These are phyloP conservation scores for Rhodophaea formosa DNA, from an alignment of 2,888 invertebrate genomes.

Conservation along the genomic window DNA sequence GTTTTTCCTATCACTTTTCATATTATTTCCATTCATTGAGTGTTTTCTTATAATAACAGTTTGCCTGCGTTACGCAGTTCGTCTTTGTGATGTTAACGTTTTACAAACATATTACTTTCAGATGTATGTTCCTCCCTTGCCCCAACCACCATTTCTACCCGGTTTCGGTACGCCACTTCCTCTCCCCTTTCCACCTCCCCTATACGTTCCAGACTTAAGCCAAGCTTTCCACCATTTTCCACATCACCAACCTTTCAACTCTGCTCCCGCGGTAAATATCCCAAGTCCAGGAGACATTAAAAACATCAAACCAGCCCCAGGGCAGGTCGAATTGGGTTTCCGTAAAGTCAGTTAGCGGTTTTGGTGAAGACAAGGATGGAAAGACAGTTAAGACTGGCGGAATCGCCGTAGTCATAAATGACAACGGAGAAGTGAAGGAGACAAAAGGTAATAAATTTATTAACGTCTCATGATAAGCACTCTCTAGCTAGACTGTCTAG, in stretches of 20 bases:
- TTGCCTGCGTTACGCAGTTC: constrained; percentile 32
- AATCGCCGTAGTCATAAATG: constrained; percentile 36
- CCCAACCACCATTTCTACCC: too few relatives aligned
- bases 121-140: constrained; percentile 23
- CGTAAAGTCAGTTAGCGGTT: constrained; percentile 31
- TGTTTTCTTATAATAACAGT: neutral
- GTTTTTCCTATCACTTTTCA: neutral
- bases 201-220: constrained; percentile 19
- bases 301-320: constrained; percentile 31
- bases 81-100: constrained; percentile 43
- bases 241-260: constrained; percentile 13
- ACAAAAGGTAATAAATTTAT: constrained; percentile 19
- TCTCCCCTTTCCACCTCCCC: constrained; percentile 21
- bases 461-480: too few relatives aligned
- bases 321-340: constrained; percentile 37
- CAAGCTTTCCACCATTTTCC: constrained; percentile 21
- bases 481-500: too few relatives aligned
- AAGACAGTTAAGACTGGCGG: constrained; percentile 38
- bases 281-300: constrained; percentile 38
- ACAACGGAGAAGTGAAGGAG: constrained; percentile 37
- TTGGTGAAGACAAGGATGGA: constrained; percentile 34
- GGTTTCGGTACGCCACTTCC: too few relatives aligned
- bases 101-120: constrained; percentile 21
- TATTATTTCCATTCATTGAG: constrained; percentile 16
- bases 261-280: constrained; percentile 26